Conservation (phyloP, 2,797 vertebrate genomes). For the Onychomys leucogaster region DNA sequence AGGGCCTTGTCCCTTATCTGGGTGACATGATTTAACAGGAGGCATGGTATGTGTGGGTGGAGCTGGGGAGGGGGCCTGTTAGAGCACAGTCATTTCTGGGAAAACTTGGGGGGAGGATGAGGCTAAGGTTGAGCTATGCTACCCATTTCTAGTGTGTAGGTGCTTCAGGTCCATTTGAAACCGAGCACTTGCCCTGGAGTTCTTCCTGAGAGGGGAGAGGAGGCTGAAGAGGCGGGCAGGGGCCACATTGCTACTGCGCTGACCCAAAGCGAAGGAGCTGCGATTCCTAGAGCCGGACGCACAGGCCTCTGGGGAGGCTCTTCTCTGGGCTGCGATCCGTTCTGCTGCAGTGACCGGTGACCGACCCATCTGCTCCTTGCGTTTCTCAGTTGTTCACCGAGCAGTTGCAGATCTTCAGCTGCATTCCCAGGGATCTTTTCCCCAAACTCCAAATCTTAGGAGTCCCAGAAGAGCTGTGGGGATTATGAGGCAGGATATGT, state of each 20-base stretch:
- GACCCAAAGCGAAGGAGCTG: neutral
- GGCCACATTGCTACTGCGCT: neutral
- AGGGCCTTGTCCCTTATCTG: neutral
- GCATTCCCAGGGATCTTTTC: neutral
- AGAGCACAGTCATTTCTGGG: neutral
- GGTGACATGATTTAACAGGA: neutral
- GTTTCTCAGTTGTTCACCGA: neutral
- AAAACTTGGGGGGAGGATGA: neutral
- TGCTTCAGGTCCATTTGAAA: neutral
- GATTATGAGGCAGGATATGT: conserved; percentile 59
- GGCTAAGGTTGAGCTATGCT: neutral
- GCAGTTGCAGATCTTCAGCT: neutral
- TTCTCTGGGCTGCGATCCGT: neutral
- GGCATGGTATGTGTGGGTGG: neutral
- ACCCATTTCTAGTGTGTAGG: neutral
- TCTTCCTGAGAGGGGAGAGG: neutral
- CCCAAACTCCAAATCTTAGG: neutral
- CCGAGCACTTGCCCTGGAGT: neutral
- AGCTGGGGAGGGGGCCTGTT: neutral
- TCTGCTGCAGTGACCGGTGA: neutral
- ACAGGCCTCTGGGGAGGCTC: neutral
- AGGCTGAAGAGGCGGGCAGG: neutral
- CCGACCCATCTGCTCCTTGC: neutral
- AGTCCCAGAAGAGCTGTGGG: conserved; percentile 44
- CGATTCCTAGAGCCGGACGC: neutral